phyloP scores from a whole-genome alignment of 2,797 vertebrate genomes.

The Galaxias olidus region DNA sequence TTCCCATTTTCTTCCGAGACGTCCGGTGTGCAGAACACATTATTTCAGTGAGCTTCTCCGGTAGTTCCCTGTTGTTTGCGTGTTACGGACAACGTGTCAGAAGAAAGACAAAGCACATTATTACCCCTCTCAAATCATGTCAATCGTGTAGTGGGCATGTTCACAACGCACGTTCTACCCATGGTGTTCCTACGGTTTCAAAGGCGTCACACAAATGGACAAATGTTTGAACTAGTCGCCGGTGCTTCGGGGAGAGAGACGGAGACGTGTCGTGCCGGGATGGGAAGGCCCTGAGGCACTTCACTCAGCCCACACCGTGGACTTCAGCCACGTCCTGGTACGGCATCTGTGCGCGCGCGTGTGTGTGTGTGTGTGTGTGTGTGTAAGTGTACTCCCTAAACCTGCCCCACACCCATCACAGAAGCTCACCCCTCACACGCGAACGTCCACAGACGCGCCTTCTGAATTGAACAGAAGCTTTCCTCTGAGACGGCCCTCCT shows the following conservation, averaged over 20 bases:
- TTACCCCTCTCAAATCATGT: no score
- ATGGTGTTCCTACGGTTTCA: no score
- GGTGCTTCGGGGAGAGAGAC: conserved; percentile 3
- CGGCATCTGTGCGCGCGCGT: neutral
- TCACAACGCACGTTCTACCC: no score
- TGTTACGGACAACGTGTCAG: no score
- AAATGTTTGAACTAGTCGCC: neutral
- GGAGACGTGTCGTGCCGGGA: conserved; percentile 13
- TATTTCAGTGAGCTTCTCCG: no score
- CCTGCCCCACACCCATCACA: conserved; percentile 37
- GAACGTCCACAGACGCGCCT: conserved; percentile 29
- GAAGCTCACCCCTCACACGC: conserved; percentile 3
- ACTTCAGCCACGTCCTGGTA: conserved; percentile 35
- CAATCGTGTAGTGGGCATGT: no score
- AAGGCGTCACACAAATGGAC: neutral
- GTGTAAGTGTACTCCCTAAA: conserved; percentile 20
- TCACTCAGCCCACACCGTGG: conserved; percentile 31
- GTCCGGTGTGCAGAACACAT: no score
- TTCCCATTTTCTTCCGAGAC: no score
- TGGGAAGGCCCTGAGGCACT: conserved; percentile 42
- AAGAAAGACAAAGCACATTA: no score
- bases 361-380: neutral
- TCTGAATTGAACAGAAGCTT: conserved; percentile 7
- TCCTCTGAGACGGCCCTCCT: conserved; percentile 23
- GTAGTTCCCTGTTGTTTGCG: no score